A percentile compares a stretch with the other conserved stretches of the same genome.
phyloP scores from a whole-genome alignment of 2,888 invertebrate species.

The Linyphia triangularis region DNA sequence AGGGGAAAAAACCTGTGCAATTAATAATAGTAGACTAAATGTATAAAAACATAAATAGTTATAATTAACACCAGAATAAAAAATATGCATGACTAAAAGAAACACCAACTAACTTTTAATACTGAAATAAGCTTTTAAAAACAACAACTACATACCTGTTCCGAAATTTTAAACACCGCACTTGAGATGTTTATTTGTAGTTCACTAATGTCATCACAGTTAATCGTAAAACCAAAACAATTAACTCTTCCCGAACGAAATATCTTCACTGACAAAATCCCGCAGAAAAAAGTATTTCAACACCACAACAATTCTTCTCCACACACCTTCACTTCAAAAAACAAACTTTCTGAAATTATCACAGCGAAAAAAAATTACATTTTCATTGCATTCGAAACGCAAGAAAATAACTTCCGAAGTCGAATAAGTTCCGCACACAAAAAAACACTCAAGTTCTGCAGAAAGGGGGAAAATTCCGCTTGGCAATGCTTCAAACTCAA shows the following conservation, averaged over 20 bases:
- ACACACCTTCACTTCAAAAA: not conserved
- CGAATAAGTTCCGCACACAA: not conserved
- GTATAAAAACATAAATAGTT: too few relatives aligned
- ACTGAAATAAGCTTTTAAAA: too few relatives aligned
- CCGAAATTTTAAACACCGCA: not conserved
- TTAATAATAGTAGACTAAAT: too few relatives aligned
- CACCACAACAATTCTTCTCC: not conserved
- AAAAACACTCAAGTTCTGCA: not conserved
- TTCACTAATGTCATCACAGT: conserved; percentile 28
- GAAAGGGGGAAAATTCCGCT: not conserved
- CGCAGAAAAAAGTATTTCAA: not conserved
- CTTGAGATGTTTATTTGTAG: not conserved
- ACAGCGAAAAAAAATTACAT: not conserved
- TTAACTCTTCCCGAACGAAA: not conserved
- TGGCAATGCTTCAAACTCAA: too few relatives aligned
- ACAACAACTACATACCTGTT: conserved; percentile 25
- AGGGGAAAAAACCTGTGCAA: too few relatives aligned
- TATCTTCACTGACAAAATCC: not conserved
- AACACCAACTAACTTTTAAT: too few relatives aligned
- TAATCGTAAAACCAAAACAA: not conserved
- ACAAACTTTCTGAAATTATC: too few relatives aligned
- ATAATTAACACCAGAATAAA: too few relatives aligned
- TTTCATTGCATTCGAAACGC: not conserved
- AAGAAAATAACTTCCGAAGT: too few relatives aligned
- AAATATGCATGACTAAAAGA: too few relatives aligned